Evolutionary conservation across 2,113 vertebrate species (phyloP), one percentile per base, ranked within the genome.

Genomic region (Callopanchax toddi): DNA sequence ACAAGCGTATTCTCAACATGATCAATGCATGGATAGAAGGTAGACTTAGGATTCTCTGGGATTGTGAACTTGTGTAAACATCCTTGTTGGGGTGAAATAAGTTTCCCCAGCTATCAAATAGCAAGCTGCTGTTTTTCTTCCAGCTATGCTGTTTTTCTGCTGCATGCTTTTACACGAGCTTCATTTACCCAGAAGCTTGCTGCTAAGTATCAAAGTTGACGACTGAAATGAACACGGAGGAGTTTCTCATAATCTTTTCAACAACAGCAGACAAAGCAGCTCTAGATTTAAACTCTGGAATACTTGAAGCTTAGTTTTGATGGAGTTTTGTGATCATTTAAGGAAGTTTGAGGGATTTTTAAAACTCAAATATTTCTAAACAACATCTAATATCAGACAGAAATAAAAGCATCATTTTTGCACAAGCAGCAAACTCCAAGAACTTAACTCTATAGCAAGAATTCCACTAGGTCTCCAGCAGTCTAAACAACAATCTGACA

Each of bases 101-200:
- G 3, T 70, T 66, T 64, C 62, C 16, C 39, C 65, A 72, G 29
- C 48, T 37, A 50, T 69, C 50, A 60, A 74, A 56, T 75, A 45
- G 52, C 34, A 12, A 67, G 60, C 54, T 48, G 20, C n/a, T 36
- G n/a, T 9, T 57, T 46, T 55, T 67, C 32, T 42, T 36, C 67
- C 60, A 25, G 67, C 60, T 52, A 18, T 25, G 42, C 11, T 54
- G 32, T 51, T 32, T 60, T 26, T 45, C 64, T 42, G 32, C 79
- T 67, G 48, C 13, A 26, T 11, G 42, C 66, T 67, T 81, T 75
- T 42, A 80, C 79, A 84, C 61, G 55, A 65, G 66, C 45, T 44
- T 44, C 29, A 52, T 73, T 81, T 81, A 61, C 72, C 82, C 56
- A 9, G 64, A 71, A 79, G 74, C 76, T 76, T 23, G 54, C 67